Evolutionary conservation across 2,888 invertebrate species (phyloP).

Genomic region (Podabrus alpinus): DNA sequence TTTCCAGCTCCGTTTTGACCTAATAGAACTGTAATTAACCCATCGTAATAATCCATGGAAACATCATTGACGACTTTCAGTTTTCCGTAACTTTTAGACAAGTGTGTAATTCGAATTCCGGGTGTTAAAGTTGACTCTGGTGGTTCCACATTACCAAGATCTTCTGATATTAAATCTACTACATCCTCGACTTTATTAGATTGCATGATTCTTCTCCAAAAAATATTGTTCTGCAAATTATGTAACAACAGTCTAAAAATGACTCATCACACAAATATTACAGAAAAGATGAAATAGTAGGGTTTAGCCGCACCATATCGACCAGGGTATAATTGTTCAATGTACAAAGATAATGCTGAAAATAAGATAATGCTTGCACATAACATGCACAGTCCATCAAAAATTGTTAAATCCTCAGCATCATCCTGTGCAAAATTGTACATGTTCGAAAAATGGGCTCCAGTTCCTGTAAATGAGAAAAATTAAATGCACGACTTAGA

Average conservation of each 20-base stretch:
- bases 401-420: not conserved
- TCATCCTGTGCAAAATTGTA: not conserved
- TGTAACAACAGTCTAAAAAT: not conserved
- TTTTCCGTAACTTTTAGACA: conserved; percentile 53
- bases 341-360: not conserved
- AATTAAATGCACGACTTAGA: too few relatives aligned
- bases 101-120: conserved; percentile 43
- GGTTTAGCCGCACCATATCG: not conserved
- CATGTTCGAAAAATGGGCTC: not conserved
- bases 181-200: not conserved
- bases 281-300: not conserved
- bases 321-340: not conserved
- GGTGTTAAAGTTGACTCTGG: not conserved
- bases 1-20: conserved; percentile 66
- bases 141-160: not conserved
- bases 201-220: not conserved
- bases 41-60: conserved; percentile 74
- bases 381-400: not conserved
- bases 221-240: not conserved
- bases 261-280: not conserved
- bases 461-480: not conserved
- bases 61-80: conserved; percentile 71
- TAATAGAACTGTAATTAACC: conserved; percentile 82
- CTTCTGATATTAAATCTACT: not conserved
- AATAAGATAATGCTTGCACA: too few relatives aligned